Conservation (phyloP, 2,888 invertebrate genomes). For the Smittia aterrima region DNA sequence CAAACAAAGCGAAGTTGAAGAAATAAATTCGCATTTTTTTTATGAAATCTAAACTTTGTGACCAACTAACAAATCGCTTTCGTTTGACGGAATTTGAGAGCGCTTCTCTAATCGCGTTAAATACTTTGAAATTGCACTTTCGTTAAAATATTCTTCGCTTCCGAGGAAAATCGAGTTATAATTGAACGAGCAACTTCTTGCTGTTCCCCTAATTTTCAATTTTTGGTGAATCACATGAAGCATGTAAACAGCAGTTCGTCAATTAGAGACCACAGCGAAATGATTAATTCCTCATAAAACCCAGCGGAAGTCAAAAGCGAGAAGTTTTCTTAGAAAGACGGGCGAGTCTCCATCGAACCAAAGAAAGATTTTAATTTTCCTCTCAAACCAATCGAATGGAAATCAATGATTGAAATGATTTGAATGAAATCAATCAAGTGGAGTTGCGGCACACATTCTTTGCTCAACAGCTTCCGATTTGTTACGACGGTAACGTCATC, state of each 20-base stretch:
- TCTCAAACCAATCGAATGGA: not conserved
- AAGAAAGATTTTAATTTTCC: not conserved
- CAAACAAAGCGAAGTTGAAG: no score
- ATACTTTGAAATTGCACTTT: no score
- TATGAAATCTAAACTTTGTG: no score
- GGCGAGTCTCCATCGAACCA: not conserved
- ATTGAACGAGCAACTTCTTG: not conserved
- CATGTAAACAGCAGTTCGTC: slow-evolving; percentile 5
- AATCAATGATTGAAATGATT: no score
- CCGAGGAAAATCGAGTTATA: no score
- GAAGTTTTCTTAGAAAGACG: not conserved
- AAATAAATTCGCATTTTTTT: no score
- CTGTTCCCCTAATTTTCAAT: not conserved
- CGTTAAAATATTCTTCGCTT: no score
- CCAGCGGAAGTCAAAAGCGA: not conserved
- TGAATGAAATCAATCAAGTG: not conserved
- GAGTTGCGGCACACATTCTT: not conserved
- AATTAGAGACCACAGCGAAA: not conserved
- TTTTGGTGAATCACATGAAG: no score
- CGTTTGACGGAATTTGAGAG: no score
- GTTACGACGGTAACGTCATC: not conserved
- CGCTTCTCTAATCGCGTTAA: no score
- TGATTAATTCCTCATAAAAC: not conserved
- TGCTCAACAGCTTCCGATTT: not conserved
- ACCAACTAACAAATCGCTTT: no score